Conservation (phyloP, 2,797 vertebrate genomes). For the Chloroceryle amazona region DNA sequence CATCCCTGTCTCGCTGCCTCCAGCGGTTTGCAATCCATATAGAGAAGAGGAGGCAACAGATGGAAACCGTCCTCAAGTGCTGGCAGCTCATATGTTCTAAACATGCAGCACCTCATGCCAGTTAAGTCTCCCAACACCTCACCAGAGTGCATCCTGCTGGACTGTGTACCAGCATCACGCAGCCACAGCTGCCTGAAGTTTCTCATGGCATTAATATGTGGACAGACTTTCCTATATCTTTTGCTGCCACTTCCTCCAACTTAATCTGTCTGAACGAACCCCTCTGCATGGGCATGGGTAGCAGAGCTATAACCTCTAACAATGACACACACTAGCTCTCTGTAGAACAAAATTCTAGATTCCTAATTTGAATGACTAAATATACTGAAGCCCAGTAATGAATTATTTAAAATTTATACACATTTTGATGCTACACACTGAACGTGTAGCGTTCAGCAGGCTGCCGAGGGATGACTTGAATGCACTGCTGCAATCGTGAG, state of each 20-base stretch:
- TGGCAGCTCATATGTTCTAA: not conserved
- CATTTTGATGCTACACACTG: not conserved
- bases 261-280: slow-evolving; percentile 11
- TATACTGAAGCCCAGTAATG: slow-evolving; percentile 5
- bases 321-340: not conserved
- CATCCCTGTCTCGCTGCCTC: not conserved
- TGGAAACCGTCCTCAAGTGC: fast-evolving
- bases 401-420: slow-evolving; percentile 48
- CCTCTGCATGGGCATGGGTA: not conserved
- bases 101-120: not conserved
- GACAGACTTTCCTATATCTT: not conserved
- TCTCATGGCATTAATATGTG: not conserved
- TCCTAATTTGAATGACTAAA: slow-evolving; percentile 36
- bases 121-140: not conserved
- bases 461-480: not conserved
- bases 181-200: not conserved
- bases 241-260: not conserved
- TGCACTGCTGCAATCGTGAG: not conserved
- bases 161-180: not conserved
- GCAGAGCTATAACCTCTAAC: not conserved
- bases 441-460: not conserved
- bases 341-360: not conserved
- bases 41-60: not conserved
- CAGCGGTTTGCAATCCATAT: not conserved
- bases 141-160: not conserved